Evolutionary conservation across 2,113 vertebrate species (phyloP), one percentile per base, ranked within the genome.

Genomic region (Strix aluco): DNA sequence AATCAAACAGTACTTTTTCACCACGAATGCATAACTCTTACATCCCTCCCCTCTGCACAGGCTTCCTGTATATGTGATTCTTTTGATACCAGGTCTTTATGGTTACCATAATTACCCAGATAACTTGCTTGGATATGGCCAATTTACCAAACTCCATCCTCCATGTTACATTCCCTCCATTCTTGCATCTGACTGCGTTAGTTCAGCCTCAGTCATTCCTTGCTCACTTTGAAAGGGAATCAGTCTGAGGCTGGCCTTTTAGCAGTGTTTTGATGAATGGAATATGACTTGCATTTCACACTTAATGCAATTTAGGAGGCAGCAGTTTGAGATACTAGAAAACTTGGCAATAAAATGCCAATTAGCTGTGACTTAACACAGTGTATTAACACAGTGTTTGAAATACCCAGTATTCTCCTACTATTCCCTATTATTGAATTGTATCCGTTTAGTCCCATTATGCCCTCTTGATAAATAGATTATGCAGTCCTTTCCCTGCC

Each of bases 331-430:
- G 88, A 80, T 40, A 54, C 30, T 44, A 21, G 74, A 79, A 93
- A 80, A 86, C 62, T 46, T 88, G 71, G 88, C 94, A 97, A 88
- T 90, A 90, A 95, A 93, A 86, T 86, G 67, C 67, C 92, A 92
- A 81, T 95, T 96, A 94, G 54, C 75, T 90, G 59, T 70, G 75
- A 86, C 79, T 96, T 85, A 90, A 57, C 54, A 30, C 66, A 79
- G 70, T 44, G 42, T 71, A 21, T 71, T 78, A 90, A 61, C n/a
- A 63, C 21, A 66, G 62, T 47, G 62, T 54, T 80, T 80, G 54
- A 90, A 77, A 69, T 14, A 72, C 18, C 34, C 49, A 34, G 4
- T 44, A 42, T 36, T 82, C 81, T 86, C 69, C 51, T 54, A 8
- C 20, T 44, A 23, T 46, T 70, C 34, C 55, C 51, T 72, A 4